phyloP scores from a whole-genome alignment of 2,113 vertebrate species.

The Halcyon malimbica region DNA sequence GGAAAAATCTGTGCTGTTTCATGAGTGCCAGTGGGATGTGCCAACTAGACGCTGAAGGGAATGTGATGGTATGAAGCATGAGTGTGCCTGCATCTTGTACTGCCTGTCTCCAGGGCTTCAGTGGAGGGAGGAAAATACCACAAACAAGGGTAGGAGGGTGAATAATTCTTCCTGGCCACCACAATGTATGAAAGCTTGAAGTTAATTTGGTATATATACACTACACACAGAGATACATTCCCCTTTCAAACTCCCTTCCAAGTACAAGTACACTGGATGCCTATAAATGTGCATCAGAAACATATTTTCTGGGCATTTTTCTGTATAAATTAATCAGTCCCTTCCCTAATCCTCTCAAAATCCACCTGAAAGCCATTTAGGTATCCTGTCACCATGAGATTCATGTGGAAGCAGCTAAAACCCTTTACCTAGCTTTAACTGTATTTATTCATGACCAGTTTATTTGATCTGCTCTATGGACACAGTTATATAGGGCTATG shows the following conservation, averaged over 20 bases:
- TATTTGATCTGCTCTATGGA: background rate
- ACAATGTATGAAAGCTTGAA: background rate
- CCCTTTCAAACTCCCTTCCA: background rate
- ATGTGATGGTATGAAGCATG: background rate
- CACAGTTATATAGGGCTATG: background rate
- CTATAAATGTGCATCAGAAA: background rate
- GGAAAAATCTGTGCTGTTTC: background rate
- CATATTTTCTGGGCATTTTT: background rate
- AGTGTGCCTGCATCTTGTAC: background rate
- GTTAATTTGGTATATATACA: background rate
- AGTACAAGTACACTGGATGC: background rate
- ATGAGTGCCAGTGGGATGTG: background rate
- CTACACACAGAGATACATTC: background rate
- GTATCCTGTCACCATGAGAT: background rate
- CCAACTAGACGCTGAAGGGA: background rate
- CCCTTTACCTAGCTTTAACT: background rate
- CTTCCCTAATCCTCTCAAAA: conserved; percentile 3
- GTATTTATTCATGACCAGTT: background rate
- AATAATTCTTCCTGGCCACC: background rate
- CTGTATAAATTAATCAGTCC: background rate
- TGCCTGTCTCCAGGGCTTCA: background rate
- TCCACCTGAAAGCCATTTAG: conserved; percentile 21
- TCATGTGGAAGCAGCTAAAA: background rate
- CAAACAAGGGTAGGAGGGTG: background rate
- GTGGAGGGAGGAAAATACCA: background rate